Conservation (phyloP, 2,797 vertebrate genomes). For the Borostomias antarcticus region DNA sequence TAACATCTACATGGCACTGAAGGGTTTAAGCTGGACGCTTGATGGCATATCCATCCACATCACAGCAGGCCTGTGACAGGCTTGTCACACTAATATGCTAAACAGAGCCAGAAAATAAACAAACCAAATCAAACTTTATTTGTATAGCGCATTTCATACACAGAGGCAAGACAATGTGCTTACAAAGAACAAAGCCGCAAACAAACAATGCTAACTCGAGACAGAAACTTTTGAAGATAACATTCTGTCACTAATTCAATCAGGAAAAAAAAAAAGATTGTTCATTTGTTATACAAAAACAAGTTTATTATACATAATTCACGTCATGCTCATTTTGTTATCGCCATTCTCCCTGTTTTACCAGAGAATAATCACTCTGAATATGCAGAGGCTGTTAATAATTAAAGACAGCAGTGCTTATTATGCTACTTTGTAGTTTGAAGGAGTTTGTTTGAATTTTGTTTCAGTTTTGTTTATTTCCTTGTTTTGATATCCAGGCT, state of each 20-base stretch:
- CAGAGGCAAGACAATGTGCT: too few species aligned
- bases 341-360: conserved; percentile 68
- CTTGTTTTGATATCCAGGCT: conserved; percentile 54
- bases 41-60: conserved; percentile 12
- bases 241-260: conserved; percentile 72
- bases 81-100: conserved; percentile 71
- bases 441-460: conserved; percentile 83
- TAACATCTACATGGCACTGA: background rate
- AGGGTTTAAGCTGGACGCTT: background rate
- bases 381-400: conserved; percentile 83
- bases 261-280: conserved; percentile 67
- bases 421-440: conserved; percentile 64
- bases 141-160: too few species aligned
- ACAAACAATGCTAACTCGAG: conserved; percentile 69
- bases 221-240: conserved; percentile 70
- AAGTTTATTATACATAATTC: conserved; percentile 80
- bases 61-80: conserved; percentile 52
- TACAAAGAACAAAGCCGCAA: conserved; percentile 63
- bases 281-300: conserved; percentile 83
- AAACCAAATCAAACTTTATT: too few species aligned
- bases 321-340: conserved; percentile 81
- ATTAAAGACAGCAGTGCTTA: conserved; percentile 79
- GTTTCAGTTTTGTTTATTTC: conserved; percentile 78
- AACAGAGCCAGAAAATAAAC: too few species aligned
- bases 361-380: conserved; percentile 72